Conservation (phyloP, 1,140 invertebrate species). For the Bemisia tabaci region DNA sequence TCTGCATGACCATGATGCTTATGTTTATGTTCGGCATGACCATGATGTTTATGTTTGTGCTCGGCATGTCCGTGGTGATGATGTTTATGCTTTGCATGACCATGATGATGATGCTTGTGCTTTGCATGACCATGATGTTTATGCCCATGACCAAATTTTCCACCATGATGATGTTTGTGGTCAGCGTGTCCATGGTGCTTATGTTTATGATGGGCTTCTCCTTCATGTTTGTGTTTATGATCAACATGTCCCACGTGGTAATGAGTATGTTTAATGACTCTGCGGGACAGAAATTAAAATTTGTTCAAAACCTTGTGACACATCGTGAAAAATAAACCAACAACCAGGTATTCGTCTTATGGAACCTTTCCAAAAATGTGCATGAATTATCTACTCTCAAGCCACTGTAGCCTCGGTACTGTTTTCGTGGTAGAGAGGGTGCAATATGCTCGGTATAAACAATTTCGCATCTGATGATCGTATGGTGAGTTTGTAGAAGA, state of each 20-base stretch:
- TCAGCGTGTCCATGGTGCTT: slow-evolving; percentile 17
- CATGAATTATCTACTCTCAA: not conserved
- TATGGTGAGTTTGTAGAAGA: no score
- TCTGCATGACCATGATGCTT: slow-evolving; percentile 13
- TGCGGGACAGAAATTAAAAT: slow-evolving; percentile 1
- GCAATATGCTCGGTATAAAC: no score
- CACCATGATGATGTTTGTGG: slow-evolving; percentile 16
- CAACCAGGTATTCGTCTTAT: not conserved
- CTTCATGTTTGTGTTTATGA: slow-evolving; percentile 18
- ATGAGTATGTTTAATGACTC: slow-evolving; percentile 19
- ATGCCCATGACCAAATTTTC: slow-evolving; percentile 16
- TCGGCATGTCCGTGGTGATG: slow-evolving; percentile 13
- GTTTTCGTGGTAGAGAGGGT: not conserved
- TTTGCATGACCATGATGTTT: slow-evolving; percentile 15
- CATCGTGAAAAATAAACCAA: not conserved
- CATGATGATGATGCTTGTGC: slow-evolving; percentile 16
- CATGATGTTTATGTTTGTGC: slow-evolving; percentile 12
- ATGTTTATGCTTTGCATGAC: slow-evolving; percentile 16
- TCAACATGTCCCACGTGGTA: slow-evolving; percentile 17
- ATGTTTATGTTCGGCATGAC: slow-evolving; percentile 10
- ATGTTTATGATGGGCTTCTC: slow-evolving; percentile 17
- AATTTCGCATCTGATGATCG: no score
- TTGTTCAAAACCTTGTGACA: not conserved
- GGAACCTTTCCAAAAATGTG: not conserved
- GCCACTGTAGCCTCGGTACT: not conserved